Percentiles rank a stretch among this genome's conserved stretches.
Conservation (phyloP, 2,113 vertebrate genomes). For the Melanocharis versteri region DNA sequence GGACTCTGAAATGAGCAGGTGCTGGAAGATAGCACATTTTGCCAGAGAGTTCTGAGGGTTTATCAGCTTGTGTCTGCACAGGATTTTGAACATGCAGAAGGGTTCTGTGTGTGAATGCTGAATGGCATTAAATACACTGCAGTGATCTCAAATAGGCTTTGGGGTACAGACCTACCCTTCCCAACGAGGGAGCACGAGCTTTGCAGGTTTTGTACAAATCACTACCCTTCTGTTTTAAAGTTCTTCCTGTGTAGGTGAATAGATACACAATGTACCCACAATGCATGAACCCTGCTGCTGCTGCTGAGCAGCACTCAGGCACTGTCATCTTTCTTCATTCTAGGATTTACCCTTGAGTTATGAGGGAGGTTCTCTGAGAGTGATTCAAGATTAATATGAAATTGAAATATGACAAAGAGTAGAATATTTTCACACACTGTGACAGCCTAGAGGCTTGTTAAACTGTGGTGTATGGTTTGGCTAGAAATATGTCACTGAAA, state of each 20-base stretch:
- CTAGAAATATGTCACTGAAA: slow-evolving; percentile 43
- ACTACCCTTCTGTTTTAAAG: neutral
- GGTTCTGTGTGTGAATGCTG: neutral
- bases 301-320: neutral
- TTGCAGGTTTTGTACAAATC: neutral
- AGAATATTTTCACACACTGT: slow-evolving; percentile 34
- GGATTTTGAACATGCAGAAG: neutral
- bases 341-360: slow-evolving; percentile 1
- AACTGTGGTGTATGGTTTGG: slow-evolving; percentile 15
- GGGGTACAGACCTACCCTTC: neutral
- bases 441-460: slow-evolving; percentile 34
- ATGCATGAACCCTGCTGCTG: neutral
- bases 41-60: slow-evolving; percentile 1
- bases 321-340: neutral
- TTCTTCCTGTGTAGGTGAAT: neutral
- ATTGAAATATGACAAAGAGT: slow-evolving; percentile 27
- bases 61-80: neutral
- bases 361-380: neutral
- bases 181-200: neutral
- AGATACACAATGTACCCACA: neutral
- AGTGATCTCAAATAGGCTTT: neutral
- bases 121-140: neutral
- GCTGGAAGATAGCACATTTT: slow-evolving; percentile 6
- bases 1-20: slow-evolving; percentile 36
- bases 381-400: slow-evolving; percentile 11